These are phyloP conservation scores for Drosophila bifasciata DNA, from an alignment of 1,140 invertebrate genomes.

Conservation along the genomic window DNA sequence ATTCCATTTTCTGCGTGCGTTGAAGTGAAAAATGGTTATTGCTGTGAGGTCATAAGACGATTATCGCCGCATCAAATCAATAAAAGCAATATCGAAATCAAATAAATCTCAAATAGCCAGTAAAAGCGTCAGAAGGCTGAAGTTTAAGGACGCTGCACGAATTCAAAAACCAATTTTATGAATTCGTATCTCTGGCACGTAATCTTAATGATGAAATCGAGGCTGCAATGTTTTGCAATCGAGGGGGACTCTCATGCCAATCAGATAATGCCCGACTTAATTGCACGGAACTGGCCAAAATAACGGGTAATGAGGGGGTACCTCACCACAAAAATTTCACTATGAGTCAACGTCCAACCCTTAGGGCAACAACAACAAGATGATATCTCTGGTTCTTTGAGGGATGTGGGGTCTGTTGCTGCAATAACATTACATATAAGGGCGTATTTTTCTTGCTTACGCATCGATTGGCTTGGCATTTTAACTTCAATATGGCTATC, in stretches of 20 bases:
- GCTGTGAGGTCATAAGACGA: conserved; percentile 23
- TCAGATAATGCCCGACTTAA: conserved; percentile 61
- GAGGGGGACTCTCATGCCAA: conserved; percentile 30
- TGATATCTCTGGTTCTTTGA: conserved; percentile 7
- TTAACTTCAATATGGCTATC: conserved; percentile 47
- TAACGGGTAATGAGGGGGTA: conserved; percentile 22
- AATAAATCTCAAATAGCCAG: conserved; percentile 54
- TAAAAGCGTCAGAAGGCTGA: not conserved
- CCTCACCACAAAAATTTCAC: conserved; percentile 1
- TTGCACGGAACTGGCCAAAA: conserved; percentile 68
- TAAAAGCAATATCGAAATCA: conserved; percentile 44
- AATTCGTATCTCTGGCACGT: conserved; percentile 54
- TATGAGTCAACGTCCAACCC: conserved; percentile 40
- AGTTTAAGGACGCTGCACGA: not conserved
- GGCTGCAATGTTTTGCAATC: conserved; percentile 47
- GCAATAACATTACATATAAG: conserved; percentile 63
- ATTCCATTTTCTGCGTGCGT: conserved; percentile 14
- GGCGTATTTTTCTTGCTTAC: conserved; percentile 58
- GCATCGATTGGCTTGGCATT: conserved; percentile 73
- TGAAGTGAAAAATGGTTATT: conserved; percentile 41
- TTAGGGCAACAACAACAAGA: conserved; percentile 24
- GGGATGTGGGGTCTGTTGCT: conserved; percentile 9
- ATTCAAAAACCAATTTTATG: conserved; percentile 73
- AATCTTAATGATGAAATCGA: conserved; percentile 76
- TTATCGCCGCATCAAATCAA: conserved; percentile 61